A percentile compares a stretch with the other conserved stretches of the same genome.
Conservation (phyloP, 2,888 invertebrate genomes). For the Conchocele bisecta region DNA sequence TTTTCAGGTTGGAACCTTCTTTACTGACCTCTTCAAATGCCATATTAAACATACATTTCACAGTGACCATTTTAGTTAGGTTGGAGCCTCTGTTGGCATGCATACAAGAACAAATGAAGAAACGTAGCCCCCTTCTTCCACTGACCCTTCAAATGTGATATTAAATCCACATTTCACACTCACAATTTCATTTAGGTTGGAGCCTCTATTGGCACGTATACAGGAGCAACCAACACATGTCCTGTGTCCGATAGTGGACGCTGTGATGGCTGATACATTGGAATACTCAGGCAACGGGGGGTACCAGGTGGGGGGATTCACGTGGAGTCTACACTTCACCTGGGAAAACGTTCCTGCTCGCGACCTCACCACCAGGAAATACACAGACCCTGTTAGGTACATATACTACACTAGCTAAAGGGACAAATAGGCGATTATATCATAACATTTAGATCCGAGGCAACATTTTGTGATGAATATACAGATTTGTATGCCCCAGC, state of each 20-base stretch:
- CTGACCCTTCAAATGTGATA: no score
- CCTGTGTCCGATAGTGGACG: slow-evolving; percentile 96
- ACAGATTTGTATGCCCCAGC: no score
- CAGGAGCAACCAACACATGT: slow-evolving; percentile 90
- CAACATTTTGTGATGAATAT: background rate
- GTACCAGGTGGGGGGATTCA: slow-evolving; percentile 80
- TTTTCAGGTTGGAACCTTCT: no score
- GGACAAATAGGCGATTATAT: background rate
- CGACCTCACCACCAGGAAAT: slow-evolving; percentile 56
- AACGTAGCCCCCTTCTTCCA: no score
- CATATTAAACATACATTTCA: background rate
- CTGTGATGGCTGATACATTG: slow-evolving; percentile 91
- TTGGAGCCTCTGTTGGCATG: slow-evolving; percentile 91
- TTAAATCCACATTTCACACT: background rate
- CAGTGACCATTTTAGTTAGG: no score
- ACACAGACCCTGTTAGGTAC: slow-evolving; percentile 72
- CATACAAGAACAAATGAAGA: slow-evolving; percentile 91
- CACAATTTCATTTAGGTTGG: slow-evolving; percentile 85
- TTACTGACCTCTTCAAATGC: no score
- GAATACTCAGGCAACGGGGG: slow-evolving; percentile 64
- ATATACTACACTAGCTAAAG: no score
- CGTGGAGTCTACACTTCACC: slow-evolving; percentile 91
- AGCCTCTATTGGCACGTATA: slow-evolving; percentile 93
- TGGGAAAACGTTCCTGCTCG: slow-evolving; percentile 85
- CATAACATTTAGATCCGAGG: background rate